These are phyloP conservation scores for Miniopterus natalensis DNA, from an alignment of 2,113 vertebrate genomes.

Conservation along the genomic window DNA sequence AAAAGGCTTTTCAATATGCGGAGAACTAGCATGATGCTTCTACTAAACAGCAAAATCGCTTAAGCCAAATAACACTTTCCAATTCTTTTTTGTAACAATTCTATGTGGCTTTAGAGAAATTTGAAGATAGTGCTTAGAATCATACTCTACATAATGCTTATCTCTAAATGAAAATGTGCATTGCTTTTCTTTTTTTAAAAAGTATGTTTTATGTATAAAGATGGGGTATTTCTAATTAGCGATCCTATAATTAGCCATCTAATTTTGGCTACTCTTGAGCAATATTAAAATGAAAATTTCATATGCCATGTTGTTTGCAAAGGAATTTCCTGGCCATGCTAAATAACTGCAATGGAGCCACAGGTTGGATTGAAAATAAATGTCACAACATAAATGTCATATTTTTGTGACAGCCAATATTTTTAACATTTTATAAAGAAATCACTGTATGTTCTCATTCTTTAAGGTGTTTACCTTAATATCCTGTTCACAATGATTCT, in stretches of 20 bases:
- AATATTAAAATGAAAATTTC: constrained; percentile 76
- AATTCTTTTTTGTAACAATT: neutral
- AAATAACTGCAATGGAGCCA: neutral
- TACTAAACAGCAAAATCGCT: constrained; percentile 50
- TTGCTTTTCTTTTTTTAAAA: constrained; percentile 45
- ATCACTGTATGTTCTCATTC: neutral
- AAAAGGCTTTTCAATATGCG: constrained; percentile 57
- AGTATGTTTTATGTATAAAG: neutral
- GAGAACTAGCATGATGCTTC: neutral
- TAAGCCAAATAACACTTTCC: constrained; percentile 51
- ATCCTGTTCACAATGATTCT: neutral
- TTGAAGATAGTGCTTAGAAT: constrained; percentile 11
- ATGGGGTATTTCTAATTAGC: constrained; percentile 52
- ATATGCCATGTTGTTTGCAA: constrained; percentile 60
- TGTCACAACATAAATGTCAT: neutral
- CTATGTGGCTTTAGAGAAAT: constrained; percentile 65
- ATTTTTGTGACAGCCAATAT: neutral
- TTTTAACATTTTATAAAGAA: constrained; percentile 15
- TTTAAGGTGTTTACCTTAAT: neutral
- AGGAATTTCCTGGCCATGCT: constrained; percentile 16
- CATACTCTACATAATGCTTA: neutral
- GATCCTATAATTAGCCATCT: constrained; percentile 71
- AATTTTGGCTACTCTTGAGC: constrained; percentile 63
- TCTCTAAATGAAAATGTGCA: constrained; percentile 19
- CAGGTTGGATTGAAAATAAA: constrained; percentile 25